Base-by-base conservation (phyloP, 1,140 invertebrate genomes). In the Teleogryllus occipitalis region DNA sequence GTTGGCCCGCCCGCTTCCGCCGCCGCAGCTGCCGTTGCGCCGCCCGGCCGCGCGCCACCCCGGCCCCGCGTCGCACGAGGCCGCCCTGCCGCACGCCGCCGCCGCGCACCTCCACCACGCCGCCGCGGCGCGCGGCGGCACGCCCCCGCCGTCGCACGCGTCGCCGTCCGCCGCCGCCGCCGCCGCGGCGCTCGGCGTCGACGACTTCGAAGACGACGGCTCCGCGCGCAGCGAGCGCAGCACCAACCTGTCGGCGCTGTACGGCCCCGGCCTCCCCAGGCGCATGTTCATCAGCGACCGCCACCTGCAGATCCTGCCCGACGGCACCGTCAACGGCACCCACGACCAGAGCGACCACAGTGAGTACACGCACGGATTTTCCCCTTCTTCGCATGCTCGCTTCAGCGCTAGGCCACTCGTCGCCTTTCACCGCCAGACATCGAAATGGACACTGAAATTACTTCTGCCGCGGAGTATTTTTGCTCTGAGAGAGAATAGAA, bases 201-300 rank as follows among this genome's bases (percentile, higher is more conserved):
- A 39, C 39, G 21, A 15, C 22, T 8, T 47, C 21, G 79, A 46
- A 8, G 79, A 80, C 75, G 79, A 80, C 79, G 75, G 22, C 74
- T 47, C 79, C 18, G 75, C 75, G 27, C 79, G 79, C 54, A 80
- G 79, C 47, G 79, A 80, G 65, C 75, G 79, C 22, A 77, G 75
- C 48, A 80, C 93, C 83, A 92, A 93, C 87, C 87, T 94, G 83
- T 92, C 92, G 80, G 91, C 92, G 85, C 91, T 92, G 84, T 91
- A 90, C 27, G 93, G 92, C 83, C 89, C 90, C 39, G 90, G 91
- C 27, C 88, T 93, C 80, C 93, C 92, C 83, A 93, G 94, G 82
- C 92, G 92, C 86, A 90, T 95, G 89, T 93, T 91, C 87, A 90
- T 95, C 84, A 94, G 92, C 85, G 93, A 94, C 87, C 88, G 90